phyloP scores from a whole-genome alignment of 2,888 invertebrate genomes.

The Acanthosepion esculentum region DNA sequence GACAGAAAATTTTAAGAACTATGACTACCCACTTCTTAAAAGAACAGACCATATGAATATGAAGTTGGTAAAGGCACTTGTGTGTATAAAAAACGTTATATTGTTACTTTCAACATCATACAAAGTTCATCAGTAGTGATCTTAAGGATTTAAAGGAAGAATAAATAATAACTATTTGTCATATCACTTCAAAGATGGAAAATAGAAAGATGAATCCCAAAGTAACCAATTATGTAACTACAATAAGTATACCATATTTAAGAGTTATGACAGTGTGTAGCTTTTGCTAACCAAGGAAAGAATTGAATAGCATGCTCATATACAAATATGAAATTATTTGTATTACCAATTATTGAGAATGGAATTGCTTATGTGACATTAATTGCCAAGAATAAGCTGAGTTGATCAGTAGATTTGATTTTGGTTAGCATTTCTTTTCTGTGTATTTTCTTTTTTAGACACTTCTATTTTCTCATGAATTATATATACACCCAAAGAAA shows the following conservation, averaged over 20 bases:
- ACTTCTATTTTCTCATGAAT: not conserved
- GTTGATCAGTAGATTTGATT: not conserved
- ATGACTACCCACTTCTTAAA: too few species aligned
- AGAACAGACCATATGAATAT: too few species aligned
- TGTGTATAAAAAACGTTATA: too few species aligned
- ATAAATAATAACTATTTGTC: not conserved
- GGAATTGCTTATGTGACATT: not conserved
- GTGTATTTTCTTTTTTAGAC: not conserved
- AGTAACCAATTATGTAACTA: too few species aligned
- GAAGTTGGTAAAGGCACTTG: too few species aligned
- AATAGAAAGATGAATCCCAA: too few species aligned
- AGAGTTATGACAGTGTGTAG: too few species aligned
- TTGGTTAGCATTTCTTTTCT: not conserved
- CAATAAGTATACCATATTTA: too few species aligned
- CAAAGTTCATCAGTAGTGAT: not conserved
- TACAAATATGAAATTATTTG: not conserved
- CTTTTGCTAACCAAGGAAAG: not conserved
- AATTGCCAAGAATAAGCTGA: not conserved
- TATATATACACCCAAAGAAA: too few species aligned
- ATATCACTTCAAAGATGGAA: too few species aligned
- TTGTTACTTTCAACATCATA: not conserved
- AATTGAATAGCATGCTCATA: not conserved
- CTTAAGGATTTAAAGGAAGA: not conserved
- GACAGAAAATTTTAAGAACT: too few species aligned
- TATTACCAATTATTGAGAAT: not conserved